These are phyloP conservation scores for Pherbina coryleti DNA, from an alignment of 2,888 invertebrate genomes.

Conservation along the genomic window DNA sequence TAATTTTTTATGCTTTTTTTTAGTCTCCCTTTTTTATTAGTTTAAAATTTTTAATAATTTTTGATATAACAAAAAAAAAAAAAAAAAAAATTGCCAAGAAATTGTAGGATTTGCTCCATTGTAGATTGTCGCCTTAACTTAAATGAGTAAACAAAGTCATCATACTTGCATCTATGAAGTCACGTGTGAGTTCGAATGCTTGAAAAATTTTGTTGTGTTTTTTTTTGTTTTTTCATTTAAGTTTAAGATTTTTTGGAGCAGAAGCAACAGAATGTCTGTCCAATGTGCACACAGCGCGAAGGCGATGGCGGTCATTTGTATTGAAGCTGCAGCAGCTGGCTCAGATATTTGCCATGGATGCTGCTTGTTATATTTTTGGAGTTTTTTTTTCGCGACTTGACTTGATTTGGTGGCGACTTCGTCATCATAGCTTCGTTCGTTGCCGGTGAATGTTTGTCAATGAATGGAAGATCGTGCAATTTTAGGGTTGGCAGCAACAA, in stretches of 20 bases:
- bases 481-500: constrained; percentile 35
- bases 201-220: background rate
- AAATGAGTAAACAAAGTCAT: constrained; percentile 26
- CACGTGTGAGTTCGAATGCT: constrained; percentile 26
- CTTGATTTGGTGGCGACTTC: background rate
- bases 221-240: background rate
- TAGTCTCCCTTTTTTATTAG: too few relatives aligned
- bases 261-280: background rate
- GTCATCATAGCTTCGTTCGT: constrained; percentile 1
- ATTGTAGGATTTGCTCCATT: constrained; percentile 82
- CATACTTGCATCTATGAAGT: constrained; percentile 24
- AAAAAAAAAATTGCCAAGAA: background rate
- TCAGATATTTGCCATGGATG: background rate
- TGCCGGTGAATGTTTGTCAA: constrained; percentile 41
- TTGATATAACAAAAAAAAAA: too few relatives aligned
- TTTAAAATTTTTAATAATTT: too few relatives aligned
- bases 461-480: constrained; percentile 40
- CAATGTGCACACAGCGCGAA: background rate
- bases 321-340: background rate
- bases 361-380: constrained; percentile 15
- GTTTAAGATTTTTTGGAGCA: constrained; percentile 24
- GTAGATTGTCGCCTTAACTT: constrained; percentile 76
- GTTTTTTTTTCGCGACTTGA: constrained; percentile 16
- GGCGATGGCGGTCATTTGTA: background rate
- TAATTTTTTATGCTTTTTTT: too few relatives aligned